A percentile compares a stretch with the other conserved stretches of the same genome.
Evolutionary conservation across 2,113 vertebrate species (phyloP).

Genomic region (Rana temporaria): DNA sequence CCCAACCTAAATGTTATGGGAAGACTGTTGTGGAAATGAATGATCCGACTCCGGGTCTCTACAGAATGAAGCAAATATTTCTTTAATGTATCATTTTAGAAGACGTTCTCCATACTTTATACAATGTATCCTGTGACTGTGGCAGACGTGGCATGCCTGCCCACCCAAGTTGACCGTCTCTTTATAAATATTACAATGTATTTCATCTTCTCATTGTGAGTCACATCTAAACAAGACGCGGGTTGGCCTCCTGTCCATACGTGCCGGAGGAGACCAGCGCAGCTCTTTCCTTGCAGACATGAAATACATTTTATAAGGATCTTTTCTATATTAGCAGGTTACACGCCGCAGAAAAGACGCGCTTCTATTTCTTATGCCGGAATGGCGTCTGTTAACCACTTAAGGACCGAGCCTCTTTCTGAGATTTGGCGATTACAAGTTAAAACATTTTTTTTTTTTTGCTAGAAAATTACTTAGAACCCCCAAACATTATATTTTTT

Average conservation of each 20-base stretch:
- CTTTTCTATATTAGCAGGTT: too few species aligned
- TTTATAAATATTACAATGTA: conserved; percentile 8
- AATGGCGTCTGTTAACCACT: too few species aligned
- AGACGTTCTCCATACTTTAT: background rate
- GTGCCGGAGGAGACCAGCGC: background rate
- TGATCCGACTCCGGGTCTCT: too few species aligned
- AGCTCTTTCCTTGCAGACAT: background rate
- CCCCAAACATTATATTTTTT: too few species aligned
- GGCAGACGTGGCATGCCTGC: background rate
- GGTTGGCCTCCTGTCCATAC: background rate
- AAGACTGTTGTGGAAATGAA: too few species aligned
- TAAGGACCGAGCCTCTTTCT: too few species aligned
- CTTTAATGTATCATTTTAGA: background rate
- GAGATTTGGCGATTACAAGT: too few species aligned
- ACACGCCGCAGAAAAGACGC: too few species aligned
- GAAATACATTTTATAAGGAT: too few species aligned
- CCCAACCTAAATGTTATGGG: background rate
- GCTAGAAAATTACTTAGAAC: too few species aligned
- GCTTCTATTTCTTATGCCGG: too few species aligned
- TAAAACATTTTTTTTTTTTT: too few species aligned
- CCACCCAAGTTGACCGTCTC: conserved; percentile 2
- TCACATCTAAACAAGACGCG: background rate
- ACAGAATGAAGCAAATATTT: background rate
- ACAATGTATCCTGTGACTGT: background rate
- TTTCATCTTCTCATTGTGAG: background rate